Evolutionary conservation across 2,888 invertebrate genomes (phyloP), one percentile per base, ranked within the genome.

Genomic region (Nephrocerus scutellatus): DNA sequence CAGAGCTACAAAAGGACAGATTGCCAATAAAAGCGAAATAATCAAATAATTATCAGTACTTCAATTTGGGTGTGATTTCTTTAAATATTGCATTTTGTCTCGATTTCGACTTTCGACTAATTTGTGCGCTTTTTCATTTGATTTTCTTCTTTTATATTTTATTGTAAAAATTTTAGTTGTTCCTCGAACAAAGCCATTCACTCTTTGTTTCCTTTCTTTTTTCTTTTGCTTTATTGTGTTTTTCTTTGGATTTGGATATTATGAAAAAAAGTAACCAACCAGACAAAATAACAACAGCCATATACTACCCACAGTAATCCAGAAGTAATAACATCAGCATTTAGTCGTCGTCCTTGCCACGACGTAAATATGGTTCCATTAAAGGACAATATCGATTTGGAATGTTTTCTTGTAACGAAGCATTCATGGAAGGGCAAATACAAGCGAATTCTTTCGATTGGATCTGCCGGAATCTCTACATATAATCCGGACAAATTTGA

Each of bases 351-450:
- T n/a, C n/a, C n/a, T n/a, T n/a, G n/a, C n/a, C n/a, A n/a, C n/a
- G n/a, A n/a, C n/a, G 30, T 26, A 34, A 48, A 41, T 42, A 62
- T 64, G 64, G 53, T 59, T 55, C 58, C 63, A 48, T 50, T 60
- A 21, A 66, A 86, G 72, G 91, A 93, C 71, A 96, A 95, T 74
- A 81, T 85, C 62, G 97, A 98, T 80, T 79, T 95, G 65, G 88
- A 91, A 51, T 95, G 96, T 64, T 98, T 91, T 72, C 80, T 91
- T 62, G 93, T 96, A 62, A 93, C 89, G 22, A 98, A 98, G 72
- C 93, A 95, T 69, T 92, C 88, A 18, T 98, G 97, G 97, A 96
- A 93, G 70, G 98, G 97, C 66, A 96, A 90, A 84, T 98, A 98
- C 72, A 95, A 93, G 69, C 76, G 98, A 55, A 89, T 98, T 58